Evolutionary conservation across 2,113 vertebrate species (phyloP).

Genomic region (Pagrus major): DNA sequence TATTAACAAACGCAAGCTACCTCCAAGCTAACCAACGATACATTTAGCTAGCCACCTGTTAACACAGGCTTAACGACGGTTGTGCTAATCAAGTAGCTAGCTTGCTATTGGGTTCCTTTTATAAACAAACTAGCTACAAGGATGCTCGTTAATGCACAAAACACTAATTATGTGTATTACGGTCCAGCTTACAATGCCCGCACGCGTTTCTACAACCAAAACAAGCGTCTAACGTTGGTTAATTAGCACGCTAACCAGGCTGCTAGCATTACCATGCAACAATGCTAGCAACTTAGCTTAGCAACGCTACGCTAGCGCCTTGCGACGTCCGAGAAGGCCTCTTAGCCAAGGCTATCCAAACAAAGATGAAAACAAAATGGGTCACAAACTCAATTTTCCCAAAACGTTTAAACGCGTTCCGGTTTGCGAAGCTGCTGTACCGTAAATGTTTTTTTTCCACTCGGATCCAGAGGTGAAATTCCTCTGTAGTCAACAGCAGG

Average conservation of each 20-base stretch:
- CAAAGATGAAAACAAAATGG: slow-evolving; percentile 16
- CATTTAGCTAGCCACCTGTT: slow-evolving; percentile 6
- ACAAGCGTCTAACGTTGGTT: neutral
- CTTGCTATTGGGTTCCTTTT: no score
- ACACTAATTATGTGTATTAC: accelerated
- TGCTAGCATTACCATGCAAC: slow-evolving; percentile 60
- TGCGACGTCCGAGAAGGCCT: slow-evolving; percentile 54
- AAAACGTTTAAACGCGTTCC: accelerated
- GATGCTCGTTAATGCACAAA: accelerated
- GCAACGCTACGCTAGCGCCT: slow-evolving; percentile 25
- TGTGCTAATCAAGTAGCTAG: slow-evolving; percentile 19
- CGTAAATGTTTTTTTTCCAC: slow-evolving; percentile 45
- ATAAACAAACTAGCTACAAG: neutral
- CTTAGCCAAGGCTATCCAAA: slow-evolving; percentile 15
- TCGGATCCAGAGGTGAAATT: slow-evolving; percentile 36
- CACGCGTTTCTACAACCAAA: neutral
- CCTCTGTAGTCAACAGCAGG: slow-evolving; percentile 43
- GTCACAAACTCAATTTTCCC: neutral
- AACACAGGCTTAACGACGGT: slow-evolving; percentile 2
- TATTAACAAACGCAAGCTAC: neutral
- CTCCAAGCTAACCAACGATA: slow-evolving; percentile 10
- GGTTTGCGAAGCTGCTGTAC: slow-evolving; percentile 33
- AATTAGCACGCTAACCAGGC: neutral
- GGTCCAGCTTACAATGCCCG: accelerated
- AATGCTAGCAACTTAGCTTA: slow-evolving; percentile 51